phyloP scores from a whole-genome alignment of 2,888 invertebrate species.

The Athalia circularis region DNA sequence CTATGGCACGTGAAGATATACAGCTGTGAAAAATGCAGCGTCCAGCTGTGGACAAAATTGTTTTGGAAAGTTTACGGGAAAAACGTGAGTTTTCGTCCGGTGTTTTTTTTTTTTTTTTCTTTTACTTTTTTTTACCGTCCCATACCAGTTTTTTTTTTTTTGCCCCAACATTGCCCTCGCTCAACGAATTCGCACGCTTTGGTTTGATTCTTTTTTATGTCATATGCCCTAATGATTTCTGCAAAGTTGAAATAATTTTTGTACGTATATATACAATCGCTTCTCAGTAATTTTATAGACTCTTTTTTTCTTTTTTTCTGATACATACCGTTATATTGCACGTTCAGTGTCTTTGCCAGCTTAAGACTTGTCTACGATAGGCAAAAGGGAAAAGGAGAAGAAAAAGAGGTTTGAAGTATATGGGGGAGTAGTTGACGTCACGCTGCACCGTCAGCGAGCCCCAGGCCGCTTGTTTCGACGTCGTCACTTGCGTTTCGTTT shows the following conservation, averaged over 20 bases:
- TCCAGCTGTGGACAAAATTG: not conserved
- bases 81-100: constrained; percentile 5
- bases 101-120: constrained; percentile 24
- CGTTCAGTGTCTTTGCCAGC: not conserved
- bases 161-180: too few relatives aligned
- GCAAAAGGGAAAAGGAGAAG: too few relatives aligned
- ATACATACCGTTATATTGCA: too few relatives aligned
- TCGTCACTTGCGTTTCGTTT: constrained; percentile 56
- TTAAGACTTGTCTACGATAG: not conserved
- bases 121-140: not conserved
- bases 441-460: constrained; percentile 9
- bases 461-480: constrained; percentile 62
- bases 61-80: not conserved
- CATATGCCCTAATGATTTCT: too few relatives aligned
- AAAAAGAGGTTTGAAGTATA: not conserved
- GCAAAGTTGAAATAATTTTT: too few relatives aligned
- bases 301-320: too few relatives aligned
- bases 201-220: too few relatives aligned
- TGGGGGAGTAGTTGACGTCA: constrained; percentile 10
- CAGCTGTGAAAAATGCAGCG: constrained; percentile 22
- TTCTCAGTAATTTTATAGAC: too few relatives aligned
- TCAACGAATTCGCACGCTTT: too few relatives aligned
- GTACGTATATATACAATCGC: too few relatives aligned
- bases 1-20: constrained; percentile 27
- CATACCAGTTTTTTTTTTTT: too few relatives aligned